Percentiles rank a stretch among this genome's conserved stretches.
phyloP scores from a whole-genome alignment of 1,140 invertebrate species.

The Druon quercuslanigerum region DNA sequence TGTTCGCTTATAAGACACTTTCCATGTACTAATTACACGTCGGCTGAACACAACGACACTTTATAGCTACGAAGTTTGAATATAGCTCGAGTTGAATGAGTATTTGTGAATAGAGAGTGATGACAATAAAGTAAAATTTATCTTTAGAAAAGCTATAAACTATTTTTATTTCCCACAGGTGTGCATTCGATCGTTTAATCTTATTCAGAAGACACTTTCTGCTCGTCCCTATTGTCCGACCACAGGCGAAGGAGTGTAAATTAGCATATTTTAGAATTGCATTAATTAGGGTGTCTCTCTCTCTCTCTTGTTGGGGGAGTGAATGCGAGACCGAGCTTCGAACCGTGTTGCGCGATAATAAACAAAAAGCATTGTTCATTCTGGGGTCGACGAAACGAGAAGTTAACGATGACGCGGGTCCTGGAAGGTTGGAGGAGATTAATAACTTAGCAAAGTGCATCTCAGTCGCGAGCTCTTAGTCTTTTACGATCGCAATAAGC shows the following conservation, averaged over 20 bases:
- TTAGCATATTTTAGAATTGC: slow-evolving; percentile 43
- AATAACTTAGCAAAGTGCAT: slow-evolving; percentile 15
- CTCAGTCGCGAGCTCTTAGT: neutral
- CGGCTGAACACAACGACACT: neutral
- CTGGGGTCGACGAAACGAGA: slow-evolving; percentile 7
- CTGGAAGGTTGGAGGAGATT: slow-evolving; percentile 9
- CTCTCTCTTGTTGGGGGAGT: neutral
- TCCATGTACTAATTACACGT: slow-evolving; percentile 6
- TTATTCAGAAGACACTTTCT: slow-evolving; percentile 7
- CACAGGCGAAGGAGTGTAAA: slow-evolving; percentile 34
- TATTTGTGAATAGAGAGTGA: no score
- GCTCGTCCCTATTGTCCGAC: slow-evolving; percentile 13
- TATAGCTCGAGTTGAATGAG: no score
- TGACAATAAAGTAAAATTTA: no score
- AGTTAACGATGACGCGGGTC: slow-evolving; percentile 18
- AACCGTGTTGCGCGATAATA: slow-evolving; percentile 22
- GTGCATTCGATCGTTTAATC: slow-evolving; percentile 22
- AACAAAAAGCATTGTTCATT: slow-evolving; percentile 40
- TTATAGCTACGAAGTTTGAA: no score
- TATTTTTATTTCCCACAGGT: no score
- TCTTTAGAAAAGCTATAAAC: no score
- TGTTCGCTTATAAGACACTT: slow-evolving; percentile 28
- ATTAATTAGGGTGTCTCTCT: slow-evolving; percentile 35
- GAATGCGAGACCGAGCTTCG: slow-evolving; percentile 8
- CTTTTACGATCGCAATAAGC: slow-evolving; percentile 1